phyloP scores from a whole-genome alignment of 2,113 vertebrate genomes.

The Chaetorhynchus papuensis region DNA sequence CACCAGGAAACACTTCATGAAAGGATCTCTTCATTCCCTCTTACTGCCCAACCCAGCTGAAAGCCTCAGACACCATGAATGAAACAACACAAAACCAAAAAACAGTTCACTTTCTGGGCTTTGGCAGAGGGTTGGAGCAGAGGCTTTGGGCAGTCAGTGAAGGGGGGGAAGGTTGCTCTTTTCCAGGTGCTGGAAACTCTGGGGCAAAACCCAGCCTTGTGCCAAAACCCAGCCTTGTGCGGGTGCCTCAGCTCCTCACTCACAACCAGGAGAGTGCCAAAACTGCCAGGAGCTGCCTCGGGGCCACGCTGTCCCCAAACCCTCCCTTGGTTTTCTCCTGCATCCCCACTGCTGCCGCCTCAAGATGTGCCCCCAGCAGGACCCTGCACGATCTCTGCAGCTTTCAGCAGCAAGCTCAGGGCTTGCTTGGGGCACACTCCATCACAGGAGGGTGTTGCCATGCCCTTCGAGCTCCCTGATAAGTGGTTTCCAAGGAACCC shows the following conservation, averaged over 20 bases:
- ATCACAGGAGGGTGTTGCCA: fast-evolving
- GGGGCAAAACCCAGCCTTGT: no score
- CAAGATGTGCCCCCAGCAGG: fast-evolving
- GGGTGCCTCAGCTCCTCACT: background rate
- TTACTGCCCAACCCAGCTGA: background rate
- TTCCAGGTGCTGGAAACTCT: background rate
- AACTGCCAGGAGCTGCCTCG: background rate
- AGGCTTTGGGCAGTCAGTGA: background rate
- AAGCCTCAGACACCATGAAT: background rate
- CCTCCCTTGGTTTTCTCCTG: background rate
- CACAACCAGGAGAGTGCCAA: fast-evolving
- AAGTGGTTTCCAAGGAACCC: background rate
- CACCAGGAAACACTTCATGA: background rate
- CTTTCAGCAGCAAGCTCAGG: background rate
- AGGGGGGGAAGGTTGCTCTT: background rate
- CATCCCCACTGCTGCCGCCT: background rate
- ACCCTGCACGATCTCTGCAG: fast-evolving
- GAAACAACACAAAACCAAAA: background rate
- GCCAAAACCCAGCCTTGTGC: background rate
- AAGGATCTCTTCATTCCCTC: background rate
- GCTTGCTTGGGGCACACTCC: background rate
- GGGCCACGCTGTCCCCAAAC: background rate
- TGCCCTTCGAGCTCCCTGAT: background rate
- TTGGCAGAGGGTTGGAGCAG: background rate
- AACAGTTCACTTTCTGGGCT: background rate